These are phyloP conservation scores for Champsocephalus esox DNA, from an alignment of 2,797 vertebrate genomes.

Conservation along the genomic window DNA sequence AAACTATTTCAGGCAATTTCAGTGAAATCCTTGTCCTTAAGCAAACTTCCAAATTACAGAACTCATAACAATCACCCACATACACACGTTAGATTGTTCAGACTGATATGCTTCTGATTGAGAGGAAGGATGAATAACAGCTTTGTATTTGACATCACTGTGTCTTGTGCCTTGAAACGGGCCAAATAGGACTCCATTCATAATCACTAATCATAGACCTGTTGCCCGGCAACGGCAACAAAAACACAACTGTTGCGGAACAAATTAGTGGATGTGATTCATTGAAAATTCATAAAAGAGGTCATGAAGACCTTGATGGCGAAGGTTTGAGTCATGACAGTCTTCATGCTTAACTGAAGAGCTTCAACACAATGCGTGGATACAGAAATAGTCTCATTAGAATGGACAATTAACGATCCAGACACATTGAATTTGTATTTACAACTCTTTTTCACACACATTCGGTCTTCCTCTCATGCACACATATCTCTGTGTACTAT, in stretches of 20 bases:
- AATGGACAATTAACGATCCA: slow-evolving; percentile 35
- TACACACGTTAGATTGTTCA: slow-evolving; percentile 2
- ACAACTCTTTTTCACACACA: slow-evolving; percentile 13
- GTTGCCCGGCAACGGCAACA: slow-evolving; percentile 68
- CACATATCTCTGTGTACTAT: slow-evolving; percentile 36
- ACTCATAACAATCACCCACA: slow-evolving; percentile 5
- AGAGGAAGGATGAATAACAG: slow-evolving; percentile 56
- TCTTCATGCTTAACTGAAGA: slow-evolving; percentile 18
- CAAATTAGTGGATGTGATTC: slow-evolving; percentile 65
- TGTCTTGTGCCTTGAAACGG: slow-evolving; percentile 24
- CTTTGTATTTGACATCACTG: slow-evolving; percentile 55
- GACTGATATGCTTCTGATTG: slow-evolving; percentile 26
- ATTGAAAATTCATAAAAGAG: slow-evolving; percentile 66
- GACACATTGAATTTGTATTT: slow-evolving; percentile 21
- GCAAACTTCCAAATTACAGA: neutral
- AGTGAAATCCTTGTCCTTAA: neutral
- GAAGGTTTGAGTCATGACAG: slow-evolving; percentile 49
- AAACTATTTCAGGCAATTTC: neutral
- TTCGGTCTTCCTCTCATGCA: slow-evolving; percentile 10
- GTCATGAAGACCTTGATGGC: slow-evolving; percentile 49
- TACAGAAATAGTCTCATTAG: slow-evolving; percentile 20
- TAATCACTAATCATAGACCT: slow-evolving; percentile 59
- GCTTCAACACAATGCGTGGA: slow-evolving; percentile 3
- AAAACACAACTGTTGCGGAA: slow-evolving; percentile 70
- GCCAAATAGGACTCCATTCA: slow-evolving; percentile 64